Conservation (phyloP, 2,888 invertebrate genomes). For the Patella ulyssiponensis region DNA sequence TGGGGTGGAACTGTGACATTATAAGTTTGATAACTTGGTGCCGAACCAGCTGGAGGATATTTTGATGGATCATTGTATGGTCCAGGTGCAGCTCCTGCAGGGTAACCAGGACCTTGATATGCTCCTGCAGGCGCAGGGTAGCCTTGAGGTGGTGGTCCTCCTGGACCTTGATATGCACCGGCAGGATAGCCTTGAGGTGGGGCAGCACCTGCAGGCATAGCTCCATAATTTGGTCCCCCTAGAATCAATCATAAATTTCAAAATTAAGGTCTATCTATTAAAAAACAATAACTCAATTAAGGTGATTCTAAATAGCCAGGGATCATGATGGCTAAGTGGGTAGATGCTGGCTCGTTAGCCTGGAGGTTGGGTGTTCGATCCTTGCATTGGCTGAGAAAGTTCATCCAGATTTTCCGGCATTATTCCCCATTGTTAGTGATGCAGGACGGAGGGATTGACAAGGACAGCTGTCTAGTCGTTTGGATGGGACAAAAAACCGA, state of each 20-base stretch:
- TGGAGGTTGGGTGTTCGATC: too few species aligned
- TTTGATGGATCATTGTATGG: slow-evolving; percentile 22
- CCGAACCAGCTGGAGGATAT: slow-evolving; percentile 32
- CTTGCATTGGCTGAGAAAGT: too few species aligned
- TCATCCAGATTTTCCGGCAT: too few species aligned
- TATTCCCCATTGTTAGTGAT: too few species aligned
- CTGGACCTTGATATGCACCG: slow-evolving; percentile 19
- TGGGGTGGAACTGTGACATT: slow-evolving; percentile 45
- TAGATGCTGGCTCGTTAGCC: too few species aligned
- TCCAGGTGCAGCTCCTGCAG: slow-evolving; percentile 24
- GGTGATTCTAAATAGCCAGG: too few species aligned
- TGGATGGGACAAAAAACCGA: too few species aligned
- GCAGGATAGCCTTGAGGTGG: slow-evolving; percentile 19
- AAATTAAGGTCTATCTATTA: not conserved
- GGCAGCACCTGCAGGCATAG: slow-evolving; percentile 19
- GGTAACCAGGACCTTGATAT: slow-evolving; percentile 8
- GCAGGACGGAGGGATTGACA: too few species aligned
- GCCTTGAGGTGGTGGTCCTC: slow-evolving; percentile 18
- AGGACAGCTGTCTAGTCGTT: too few species aligned
- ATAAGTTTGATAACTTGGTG: slow-evolving; percentile 73
- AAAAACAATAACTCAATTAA: not conserved
- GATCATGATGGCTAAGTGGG: too few species aligned
- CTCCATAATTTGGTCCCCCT: not conserved
- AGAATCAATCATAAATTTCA: not conserved
- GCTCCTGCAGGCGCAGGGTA: slow-evolving; percentile 28